These are phyloP conservation scores for Mastigias papua DNA, from an alignment of 30 jellyfish, hydroid and myxozoan species.

Conservation along the genomic window DNA sequence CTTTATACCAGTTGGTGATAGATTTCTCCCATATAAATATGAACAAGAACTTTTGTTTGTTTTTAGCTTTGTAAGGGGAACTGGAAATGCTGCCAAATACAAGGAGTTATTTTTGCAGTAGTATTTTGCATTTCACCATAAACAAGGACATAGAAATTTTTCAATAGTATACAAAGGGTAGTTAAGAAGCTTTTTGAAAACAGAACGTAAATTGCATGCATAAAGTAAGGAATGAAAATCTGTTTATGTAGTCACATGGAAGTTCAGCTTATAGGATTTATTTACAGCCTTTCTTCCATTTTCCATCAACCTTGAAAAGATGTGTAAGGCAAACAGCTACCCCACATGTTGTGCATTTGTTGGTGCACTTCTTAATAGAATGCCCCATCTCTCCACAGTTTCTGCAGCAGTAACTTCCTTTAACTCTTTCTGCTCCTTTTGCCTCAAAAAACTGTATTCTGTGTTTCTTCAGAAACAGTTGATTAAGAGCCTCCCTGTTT, in stretches of 20 bases:
- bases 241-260: background rate
- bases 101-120: background rate
- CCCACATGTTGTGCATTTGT: conserved; percentile 53
- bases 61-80: conserved; percentile 1
- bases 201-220: background rate
- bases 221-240: background rate
- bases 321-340: conserved; percentile 36
- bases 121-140: background rate
- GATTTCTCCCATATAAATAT: background rate
- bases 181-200: background rate
- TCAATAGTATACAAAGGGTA: background rate
- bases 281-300: conserved; percentile 26
- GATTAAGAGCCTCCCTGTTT: conserved; percentile 23
- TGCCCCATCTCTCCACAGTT: conserved; percentile 55
- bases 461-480: conserved; percentile 50
- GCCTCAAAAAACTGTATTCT: conserved; percentile 49
- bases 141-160: background rate
- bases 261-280: background rate
- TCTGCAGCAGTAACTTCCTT: conserved; percentile 34
- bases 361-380: conserved; percentile 37
- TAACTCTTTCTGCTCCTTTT: conserved; percentile 47
- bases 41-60: conserved; percentile 1
- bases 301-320: conserved; percentile 6
- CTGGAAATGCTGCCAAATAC: background rate
- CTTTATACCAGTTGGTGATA: conserved; percentile 2